Percentiles rank a stretch among this genome's conserved stretches.
Conservation (phyloP, 2,888 invertebrate genomes). For the Ariolimax columbianus region DNA sequence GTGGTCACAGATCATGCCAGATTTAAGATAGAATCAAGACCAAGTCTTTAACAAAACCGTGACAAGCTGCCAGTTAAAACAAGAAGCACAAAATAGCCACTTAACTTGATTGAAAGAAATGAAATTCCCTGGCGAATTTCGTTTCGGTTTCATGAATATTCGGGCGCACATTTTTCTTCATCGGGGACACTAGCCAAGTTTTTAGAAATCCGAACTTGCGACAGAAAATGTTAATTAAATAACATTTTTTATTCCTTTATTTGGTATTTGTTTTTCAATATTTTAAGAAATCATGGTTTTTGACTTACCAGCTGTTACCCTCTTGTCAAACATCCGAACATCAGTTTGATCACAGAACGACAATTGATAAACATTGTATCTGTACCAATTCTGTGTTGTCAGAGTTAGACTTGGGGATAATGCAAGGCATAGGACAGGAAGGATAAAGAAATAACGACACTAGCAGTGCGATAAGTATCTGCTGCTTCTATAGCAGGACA, state of each 20-base stretch:
- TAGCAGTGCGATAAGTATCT: no score
- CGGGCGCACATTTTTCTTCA: background rate
- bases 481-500: no score
- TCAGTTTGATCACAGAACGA: no score
- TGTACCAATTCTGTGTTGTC: no score
- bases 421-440: no score
- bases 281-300: no score
- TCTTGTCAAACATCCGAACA: no score
- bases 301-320: no score
- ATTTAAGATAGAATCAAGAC: conserved; percentile 11
- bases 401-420: no score
- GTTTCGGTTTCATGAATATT: background rate
- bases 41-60: conserved; percentile 10
- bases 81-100: conserved; percentile 4
- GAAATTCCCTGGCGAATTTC: background rate
- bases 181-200: background rate
- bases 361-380: no score
- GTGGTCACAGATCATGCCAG: conserved; percentile 23
- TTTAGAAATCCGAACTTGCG: background rate
- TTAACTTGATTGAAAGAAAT: conserved; percentile 26
- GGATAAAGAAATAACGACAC: no score
- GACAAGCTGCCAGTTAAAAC: conserved; percentile 12
- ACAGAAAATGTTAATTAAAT: conserved; percentile 4
- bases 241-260: background rate
- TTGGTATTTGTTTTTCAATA: no score